Evolutionary conservation across 2,797 vertebrate genomes (phyloP), one percentile per base, ranked within the genome.

Genomic region (Sarcoramphus papa): DNA sequence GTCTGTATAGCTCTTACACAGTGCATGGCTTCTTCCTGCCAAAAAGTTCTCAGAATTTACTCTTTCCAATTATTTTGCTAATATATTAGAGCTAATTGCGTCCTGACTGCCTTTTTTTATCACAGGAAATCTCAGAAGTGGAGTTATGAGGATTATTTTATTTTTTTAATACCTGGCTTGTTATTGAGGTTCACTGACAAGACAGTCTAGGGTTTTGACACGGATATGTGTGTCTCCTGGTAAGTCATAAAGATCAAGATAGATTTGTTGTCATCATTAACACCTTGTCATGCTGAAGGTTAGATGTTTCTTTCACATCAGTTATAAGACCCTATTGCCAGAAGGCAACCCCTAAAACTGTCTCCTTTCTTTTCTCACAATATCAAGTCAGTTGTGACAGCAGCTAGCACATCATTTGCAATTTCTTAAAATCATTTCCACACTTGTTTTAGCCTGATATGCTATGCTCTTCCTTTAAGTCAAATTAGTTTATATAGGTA

Each of bases 241-340:
- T 48, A 53, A 80, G 57, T 48, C 50, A 72, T 60, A 93, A 88
- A 48, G 53, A 94, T 80, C 68, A 83, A 85, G 60, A 83, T 72
- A 88, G 79, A 93, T 95, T 93, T 95, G 50, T 74, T 85, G 85
- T 67, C 21, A 54, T 94, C 76, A 88, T 91, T 90, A 92, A 76
- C 51, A 54, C 53, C 37, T 85, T 18, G 37, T 80, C 73, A 50
- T 79, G 30, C 20, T 69, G 27, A 67, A 91, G 47, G 25, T 86
- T 86, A 63, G 64, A 6, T 67, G 12, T 63, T 83, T 91, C 47
- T 81, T 87, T 93, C 75, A 41, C n/a, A 41, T 83, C 37, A 50
- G 60, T 79, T 83, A 8, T n/a, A 86, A 68, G 28, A 74, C 19
- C 40, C 33, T 50, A 7, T 41, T 80, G 37, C 33, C 37, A 60